A percentile compares a stretch with the other conserved stretches of the same genome.
These are phyloP conservation scores for Dicrurus megarhynchus DNA, from an alignment of 2,113 vertebrate species.

Conservation along the genomic window DNA sequence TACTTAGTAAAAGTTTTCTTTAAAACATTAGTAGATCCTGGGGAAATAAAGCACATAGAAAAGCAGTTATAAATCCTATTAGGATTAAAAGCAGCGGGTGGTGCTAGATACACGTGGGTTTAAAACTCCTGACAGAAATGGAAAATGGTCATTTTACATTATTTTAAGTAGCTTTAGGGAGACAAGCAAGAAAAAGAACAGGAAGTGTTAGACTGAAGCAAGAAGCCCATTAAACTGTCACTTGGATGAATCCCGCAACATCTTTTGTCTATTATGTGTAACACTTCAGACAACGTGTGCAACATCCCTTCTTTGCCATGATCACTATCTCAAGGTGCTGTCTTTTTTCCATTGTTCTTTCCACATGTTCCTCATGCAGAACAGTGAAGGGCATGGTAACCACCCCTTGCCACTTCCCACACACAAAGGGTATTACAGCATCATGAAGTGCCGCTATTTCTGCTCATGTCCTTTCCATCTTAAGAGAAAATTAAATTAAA, in stretches of 20 bases:
- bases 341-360: neutral
- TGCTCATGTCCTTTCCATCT: neutral
- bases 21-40: neutral
- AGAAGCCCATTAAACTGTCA: neutral
- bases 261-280: neutral
- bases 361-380: fast-evolving
- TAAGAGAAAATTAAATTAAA: neutral
- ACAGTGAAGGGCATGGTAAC: fast-evolving
- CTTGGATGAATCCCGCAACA: neutral
- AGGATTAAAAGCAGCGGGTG: neutral
- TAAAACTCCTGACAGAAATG: neutral
- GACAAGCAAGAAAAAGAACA: neutral
- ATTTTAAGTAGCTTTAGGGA: neutral
- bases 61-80: neutral
- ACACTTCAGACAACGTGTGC: fast-evolving
- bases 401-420: neutral
- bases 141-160: neutral
- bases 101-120: neutral
- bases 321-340: neutral
- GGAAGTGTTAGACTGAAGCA: neutral
- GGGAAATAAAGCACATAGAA: slow-evolving; percentile 29
- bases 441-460: neutral
- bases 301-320: neutral
- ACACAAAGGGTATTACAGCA: neutral
- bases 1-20: slow-evolving; percentile 10